Percentiles rank a stretch among this genome's conserved stretches.
These are phyloP conservation scores for Ooceraea biroi DNA, from an alignment of 1,140 invertebrate genomes.

Conservation along the genomic window DNA sequence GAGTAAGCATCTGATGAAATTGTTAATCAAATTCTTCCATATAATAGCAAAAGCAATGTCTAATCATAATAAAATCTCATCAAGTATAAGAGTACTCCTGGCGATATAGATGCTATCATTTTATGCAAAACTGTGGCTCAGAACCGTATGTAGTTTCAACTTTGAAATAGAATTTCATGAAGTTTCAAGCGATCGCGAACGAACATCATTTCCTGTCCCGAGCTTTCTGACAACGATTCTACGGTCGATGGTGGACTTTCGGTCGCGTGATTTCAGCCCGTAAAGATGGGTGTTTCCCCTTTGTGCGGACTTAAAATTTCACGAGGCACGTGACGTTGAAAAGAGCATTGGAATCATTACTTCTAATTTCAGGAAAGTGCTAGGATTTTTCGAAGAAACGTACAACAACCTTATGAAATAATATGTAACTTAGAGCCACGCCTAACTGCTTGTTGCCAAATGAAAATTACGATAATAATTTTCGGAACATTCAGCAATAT, in stretches of 20 bases:
- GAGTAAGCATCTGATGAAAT: background rate
- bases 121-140: constrained; percentile 51
- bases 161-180: constrained; percentile 62
- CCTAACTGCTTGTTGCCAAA: background rate
- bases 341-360: constrained; percentile 24
- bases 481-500: background rate
- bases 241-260: constrained; percentile 24
- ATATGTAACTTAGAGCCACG: background rate
- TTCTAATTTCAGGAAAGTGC: constrained; percentile 32
- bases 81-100: constrained; percentile 23
- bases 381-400: background rate
- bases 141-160: constrained; percentile 42
- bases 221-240: constrained; percentile 33
- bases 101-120: constrained; percentile 53
- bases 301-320: constrained; percentile 57
- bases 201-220: constrained; percentile 57
- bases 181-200: constrained; percentile 49
- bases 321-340: constrained; percentile 40
- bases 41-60: constrained; percentile 4
- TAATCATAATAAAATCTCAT: constrained; percentile 43
- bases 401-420: background rate
- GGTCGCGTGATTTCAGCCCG: constrained; percentile 58
- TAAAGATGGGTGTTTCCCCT: constrained; percentile 46
- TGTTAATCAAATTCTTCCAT: background rate
- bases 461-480: background rate